phyloP scores from a whole-genome alignment of 1,140 invertebrate species.

The Drosophila tristis region DNA sequence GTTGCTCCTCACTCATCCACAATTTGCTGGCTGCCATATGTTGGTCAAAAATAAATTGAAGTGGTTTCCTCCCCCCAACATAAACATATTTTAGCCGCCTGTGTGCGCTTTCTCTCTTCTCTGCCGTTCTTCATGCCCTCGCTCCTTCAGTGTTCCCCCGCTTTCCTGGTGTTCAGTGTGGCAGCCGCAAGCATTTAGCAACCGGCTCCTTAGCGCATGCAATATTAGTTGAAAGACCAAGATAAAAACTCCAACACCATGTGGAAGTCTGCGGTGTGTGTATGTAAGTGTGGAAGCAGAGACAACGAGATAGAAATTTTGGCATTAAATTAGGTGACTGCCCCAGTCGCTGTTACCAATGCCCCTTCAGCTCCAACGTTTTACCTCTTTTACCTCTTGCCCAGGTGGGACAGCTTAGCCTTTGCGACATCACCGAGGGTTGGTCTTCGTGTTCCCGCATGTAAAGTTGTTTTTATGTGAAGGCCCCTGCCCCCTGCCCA shows the following conservation, averaged over 20 bases:
- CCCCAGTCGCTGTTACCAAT: background rate
- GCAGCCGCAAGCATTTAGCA: slow-evolving; percentile 71
- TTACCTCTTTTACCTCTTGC: slow-evolving; percentile 22
- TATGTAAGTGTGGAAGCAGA: background rate
- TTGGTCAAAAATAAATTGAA: slow-evolving; percentile 81
- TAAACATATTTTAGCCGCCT: slow-evolving; percentile 50
- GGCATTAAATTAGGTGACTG: slow-evolving; percentile 75
- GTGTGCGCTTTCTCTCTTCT: slow-evolving; percentile 12
- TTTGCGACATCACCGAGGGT: slow-evolving; percentile 40
- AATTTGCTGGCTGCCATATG: slow-evolving; percentile 57
- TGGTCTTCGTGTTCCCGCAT: slow-evolving; percentile 66
- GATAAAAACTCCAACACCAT: slow-evolving; percentile 65
- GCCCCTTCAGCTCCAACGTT: background rate
- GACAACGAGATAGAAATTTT: slow-evolving; percentile 40
- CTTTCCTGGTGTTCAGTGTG: slow-evolving; percentile 31
- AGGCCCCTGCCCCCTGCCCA: slow-evolving; percentile 19
- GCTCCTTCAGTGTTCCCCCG: background rate
- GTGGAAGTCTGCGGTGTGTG: slow-evolving; percentile 10
- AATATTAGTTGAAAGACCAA: slow-evolving; percentile 68
- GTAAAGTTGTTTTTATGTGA: slow-evolving; percentile 80
- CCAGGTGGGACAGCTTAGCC: slow-evolving; percentile 76
- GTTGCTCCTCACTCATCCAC: background rate
- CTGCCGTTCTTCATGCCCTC: background rate
- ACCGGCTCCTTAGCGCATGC: slow-evolving; percentile 70
- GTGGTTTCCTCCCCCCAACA: slow-evolving; percentile 58